Evolutionary conservation across 1,140 invertebrate genomes (phyloP).

Genomic region (Tetraneura akinire): DNA sequence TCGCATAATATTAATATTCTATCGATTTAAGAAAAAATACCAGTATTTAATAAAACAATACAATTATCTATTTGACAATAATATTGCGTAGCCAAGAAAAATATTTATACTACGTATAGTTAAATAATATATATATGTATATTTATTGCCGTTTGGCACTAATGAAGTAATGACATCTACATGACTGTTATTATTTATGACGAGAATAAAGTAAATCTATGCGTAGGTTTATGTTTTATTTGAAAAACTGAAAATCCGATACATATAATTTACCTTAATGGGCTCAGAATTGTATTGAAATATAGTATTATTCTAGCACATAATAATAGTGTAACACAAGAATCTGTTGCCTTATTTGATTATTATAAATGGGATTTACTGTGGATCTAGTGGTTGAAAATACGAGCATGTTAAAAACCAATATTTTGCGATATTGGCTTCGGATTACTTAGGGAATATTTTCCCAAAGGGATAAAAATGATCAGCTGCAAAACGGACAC

Average conservation of each 20-base stretch:
- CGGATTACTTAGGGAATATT: conserved; percentile 18
- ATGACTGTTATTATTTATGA: too few relatives aligned
- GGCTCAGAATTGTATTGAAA: neutral
- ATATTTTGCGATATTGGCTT: conserved; percentile 28
- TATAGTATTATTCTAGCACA: conserved; percentile 2
- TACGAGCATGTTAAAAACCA: conserved; percentile 48
- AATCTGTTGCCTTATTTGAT: neutral
- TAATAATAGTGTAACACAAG: conserved; percentile 19
- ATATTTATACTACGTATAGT: too few relatives aligned
- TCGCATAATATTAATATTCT: too few relatives aligned
- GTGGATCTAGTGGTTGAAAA: neutral
- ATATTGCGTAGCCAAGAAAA: too few relatives aligned
- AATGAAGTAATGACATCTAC: too few relatives aligned
- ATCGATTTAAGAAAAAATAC: too few relatives aligned
- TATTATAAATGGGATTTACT: conserved; percentile 40
- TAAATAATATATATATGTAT: too few relatives aligned
- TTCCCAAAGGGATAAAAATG: conserved; percentile 39
- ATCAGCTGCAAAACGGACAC: conserved; percentile 12
- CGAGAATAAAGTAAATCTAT: too few relatives aligned
- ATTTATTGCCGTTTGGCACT: too few relatives aligned
- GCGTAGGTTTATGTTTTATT: neutral
- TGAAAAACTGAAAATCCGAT: neutral
- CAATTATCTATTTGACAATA: too few relatives aligned
- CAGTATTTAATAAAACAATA: too few relatives aligned
- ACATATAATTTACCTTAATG: conserved; percentile 6